Base-by-base conservation (phyloP, 1,140 invertebrate genomes). In the Episyrphus balteatus region DNA sequence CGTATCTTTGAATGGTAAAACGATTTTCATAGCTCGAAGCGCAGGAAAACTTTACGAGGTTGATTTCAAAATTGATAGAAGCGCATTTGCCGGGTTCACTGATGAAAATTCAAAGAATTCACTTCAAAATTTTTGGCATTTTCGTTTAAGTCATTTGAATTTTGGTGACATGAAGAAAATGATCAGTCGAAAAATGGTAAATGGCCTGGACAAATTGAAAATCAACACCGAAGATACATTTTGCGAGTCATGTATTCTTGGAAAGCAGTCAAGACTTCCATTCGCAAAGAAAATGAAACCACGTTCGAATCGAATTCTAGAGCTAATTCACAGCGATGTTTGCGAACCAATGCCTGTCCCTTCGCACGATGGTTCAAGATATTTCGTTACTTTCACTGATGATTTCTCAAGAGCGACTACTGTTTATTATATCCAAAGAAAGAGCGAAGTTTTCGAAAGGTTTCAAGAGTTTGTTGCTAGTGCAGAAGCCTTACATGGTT, bases 351-450 rank as follows among this genome's bases (percentile, higher is more conserved):
- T 46, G 17, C 51, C 55, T 19, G 42, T 47, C 14, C 18, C 44
- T 12, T 41, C 53, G 11, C 37, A 41, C 33, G 47, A 54, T 26
- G 53, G 51, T 37, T 50, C 53, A 47, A 52, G 44, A n/a, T 66
- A 59, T 40, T 55, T 56, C 41, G 45, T 58, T 5, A 51, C 51
- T 0, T 56, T 62, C 44, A 56, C 62, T 12, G 59, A 64, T 41
- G 56, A 66, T 40, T 66, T 43, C 44, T 54, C 51, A 10, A 52
- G 62, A 46, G 62, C 55, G 33, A 52, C 44, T 10, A 51, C n/a
- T 38, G n/a, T 38, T 30, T 47, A 47, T 33, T 19, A 30, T 6
- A 31, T 47, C 3, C 13, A 40, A 31, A 47, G 41, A 14, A 47
- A 47, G 15, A 40, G 37, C 6, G 17, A 41, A 33, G 46, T 47